phyloP scores from a whole-genome alignment of 1,140 invertebrate genomes.

The Nasonia vitripennis region DNA sequence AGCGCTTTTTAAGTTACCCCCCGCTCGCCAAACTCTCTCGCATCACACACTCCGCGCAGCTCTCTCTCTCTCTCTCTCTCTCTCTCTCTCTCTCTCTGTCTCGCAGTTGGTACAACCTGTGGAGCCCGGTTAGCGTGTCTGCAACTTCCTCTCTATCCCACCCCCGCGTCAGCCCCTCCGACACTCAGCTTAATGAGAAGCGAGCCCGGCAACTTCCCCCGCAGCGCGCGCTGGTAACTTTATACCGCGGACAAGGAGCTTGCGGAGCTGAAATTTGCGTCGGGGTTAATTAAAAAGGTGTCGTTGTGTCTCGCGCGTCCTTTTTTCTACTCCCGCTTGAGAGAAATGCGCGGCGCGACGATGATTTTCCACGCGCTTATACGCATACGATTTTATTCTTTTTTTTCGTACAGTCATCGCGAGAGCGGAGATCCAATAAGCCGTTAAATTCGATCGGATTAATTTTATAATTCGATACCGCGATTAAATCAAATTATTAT shows the following conservation, averaged over 20 bases:
- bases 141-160: background rate
- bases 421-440: background rate
- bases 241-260: constrained; percentile 2
- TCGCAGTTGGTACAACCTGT: constrained; percentile 6
- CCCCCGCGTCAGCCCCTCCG: background rate
- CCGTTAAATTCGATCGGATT: constrained; percentile 11
- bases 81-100: too few relatives aligned
- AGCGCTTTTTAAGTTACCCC: background rate
- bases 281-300: constrained; percentile 14
- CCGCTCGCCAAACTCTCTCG: background rate
- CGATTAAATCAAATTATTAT: background rate
- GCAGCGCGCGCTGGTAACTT: background rate
- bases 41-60: background rate
- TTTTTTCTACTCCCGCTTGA: background rate
- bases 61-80: too few relatives aligned
- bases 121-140: constrained; percentile 11
- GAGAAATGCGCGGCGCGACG: too few relatives aligned
- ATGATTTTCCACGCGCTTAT: background rate
- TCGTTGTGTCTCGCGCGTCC: background rate
- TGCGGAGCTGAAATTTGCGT: background rate
- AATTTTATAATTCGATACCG: constrained; percentile 24
- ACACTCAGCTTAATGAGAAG: constrained; percentile 16
- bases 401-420: too few relatives aligned
- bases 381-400: background rate
- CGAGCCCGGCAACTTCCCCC: background rate